Evolutionary conservation across 1,140 invertebrate species (phyloP).

Genomic region (Zaprionus capensis): DNA sequence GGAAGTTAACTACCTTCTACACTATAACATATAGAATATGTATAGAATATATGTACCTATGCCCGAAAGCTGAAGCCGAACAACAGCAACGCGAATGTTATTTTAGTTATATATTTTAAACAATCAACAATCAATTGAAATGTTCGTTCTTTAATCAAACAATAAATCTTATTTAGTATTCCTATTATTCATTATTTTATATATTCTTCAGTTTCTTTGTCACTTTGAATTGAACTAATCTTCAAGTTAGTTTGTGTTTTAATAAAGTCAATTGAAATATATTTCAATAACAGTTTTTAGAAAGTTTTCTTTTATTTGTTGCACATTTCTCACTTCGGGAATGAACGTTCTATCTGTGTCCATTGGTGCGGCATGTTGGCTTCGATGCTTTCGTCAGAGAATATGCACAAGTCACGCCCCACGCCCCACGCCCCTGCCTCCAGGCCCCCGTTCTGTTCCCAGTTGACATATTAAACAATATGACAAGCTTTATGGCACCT

Average conservation of each 20-base stretch:
- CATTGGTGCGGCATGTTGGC: not conserved
- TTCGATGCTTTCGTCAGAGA: not conserved
- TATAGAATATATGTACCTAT: too few relatives aligned
- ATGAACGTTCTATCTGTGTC: not conserved
- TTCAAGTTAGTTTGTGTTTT: not conserved
- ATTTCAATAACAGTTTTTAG: not conserved
- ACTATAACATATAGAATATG: too few relatives aligned
- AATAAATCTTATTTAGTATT: too few relatives aligned
- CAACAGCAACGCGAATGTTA: too few relatives aligned
- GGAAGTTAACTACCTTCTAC: too few relatives aligned
- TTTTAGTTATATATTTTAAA: too few relatives aligned
- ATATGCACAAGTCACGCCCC: not conserved
- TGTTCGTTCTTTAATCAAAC: too few relatives aligned
- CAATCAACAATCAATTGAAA: too few relatives aligned
- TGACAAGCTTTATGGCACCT: constrained; percentile 2
- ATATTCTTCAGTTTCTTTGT: too few relatives aligned
- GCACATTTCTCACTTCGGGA: constrained; percentile 2
- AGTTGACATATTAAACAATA: constrained; percentile 8
- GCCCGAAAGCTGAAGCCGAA: too few relatives aligned
- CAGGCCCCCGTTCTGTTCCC: not conserved
- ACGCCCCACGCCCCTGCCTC: not conserved
- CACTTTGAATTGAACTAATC: not conserved
- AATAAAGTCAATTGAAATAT: not conserved
- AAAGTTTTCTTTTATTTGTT: constrained; percentile 2
- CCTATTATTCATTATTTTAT: too few relatives aligned